phyloP scores from a whole-genome alignment of 2,113 vertebrate species.

The Halcyon senegalensis region DNA sequence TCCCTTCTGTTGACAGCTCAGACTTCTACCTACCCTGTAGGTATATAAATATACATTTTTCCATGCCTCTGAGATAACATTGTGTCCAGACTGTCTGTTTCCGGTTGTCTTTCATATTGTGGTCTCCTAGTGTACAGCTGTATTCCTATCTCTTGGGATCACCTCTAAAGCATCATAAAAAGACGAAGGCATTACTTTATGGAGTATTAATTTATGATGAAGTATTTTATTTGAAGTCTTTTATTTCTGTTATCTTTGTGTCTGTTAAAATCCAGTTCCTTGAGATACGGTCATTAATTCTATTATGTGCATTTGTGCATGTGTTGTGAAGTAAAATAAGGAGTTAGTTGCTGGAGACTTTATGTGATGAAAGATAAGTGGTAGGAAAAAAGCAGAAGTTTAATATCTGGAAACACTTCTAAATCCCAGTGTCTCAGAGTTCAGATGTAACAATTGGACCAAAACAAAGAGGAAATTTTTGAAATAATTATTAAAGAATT shows the following conservation, averaged over 20 bases:
- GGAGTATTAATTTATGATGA: not conserved
- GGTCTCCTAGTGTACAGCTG: not conserved
- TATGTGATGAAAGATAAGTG: not conserved
- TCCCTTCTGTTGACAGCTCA: not conserved
- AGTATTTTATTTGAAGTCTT: not conserved
- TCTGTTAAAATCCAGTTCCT: not conserved
- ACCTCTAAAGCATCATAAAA: not conserved
- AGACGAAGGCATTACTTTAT: not conserved
- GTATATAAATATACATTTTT: conserved; percentile 28
- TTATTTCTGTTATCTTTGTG: not conserved
- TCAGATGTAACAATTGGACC: not conserved
- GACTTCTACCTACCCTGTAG: not conserved
- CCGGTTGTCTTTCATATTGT: not conserved
- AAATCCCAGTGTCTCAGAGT: not conserved
- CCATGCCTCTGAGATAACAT: conserved; percentile 30
- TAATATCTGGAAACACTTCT: not conserved
- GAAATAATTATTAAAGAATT: not conserved
- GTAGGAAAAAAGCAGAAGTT: not conserved
- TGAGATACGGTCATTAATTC: not conserved
- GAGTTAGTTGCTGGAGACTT: not conserved
- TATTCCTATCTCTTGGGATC: not conserved
- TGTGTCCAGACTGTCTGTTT: conserved; percentile 1
- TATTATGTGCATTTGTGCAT: not conserved
- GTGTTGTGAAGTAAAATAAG: not conserved
- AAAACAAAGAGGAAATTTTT: not conserved